Percentiles rank a stretch among this genome's conserved stretches.
These are phyloP conservation scores for Meganola albula DNA, from an alignment of 2,888 invertebrate species.

Conservation along the genomic window DNA sequence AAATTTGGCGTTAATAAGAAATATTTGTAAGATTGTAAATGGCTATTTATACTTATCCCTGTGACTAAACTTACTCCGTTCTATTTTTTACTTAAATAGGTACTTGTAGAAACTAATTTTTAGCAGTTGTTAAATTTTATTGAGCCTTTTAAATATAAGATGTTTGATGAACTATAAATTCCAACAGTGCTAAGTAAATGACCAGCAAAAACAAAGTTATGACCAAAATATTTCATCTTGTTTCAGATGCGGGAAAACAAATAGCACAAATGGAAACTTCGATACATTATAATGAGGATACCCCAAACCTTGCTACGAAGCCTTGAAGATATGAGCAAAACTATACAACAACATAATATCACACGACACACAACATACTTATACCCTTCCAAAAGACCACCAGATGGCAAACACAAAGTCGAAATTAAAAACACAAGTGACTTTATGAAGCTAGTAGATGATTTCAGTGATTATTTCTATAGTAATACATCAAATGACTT, in stretches of 20 bases:
- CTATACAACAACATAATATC: slow-evolving; percentile 21
- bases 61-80: no score
- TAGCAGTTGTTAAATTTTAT: no score
- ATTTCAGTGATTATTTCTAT: slow-evolving; percentile 87
- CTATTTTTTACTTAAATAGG: no score
- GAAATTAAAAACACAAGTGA: slow-evolving; percentile 41
- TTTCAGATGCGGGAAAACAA: slow-evolving; percentile 30
- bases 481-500: slow-evolving; percentile 78
- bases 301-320: slow-evolving; percentile 14
- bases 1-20: background rate
- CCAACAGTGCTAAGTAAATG: no score
- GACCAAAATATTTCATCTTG: slow-evolving; percentile 16
- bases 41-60: background rate
- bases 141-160: no score
- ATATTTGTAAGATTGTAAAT: background rate
- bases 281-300: slow-evolving; percentile 19
- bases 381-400: slow-evolving; percentile 30
- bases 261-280: slow-evolving; percentile 22
- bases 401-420: no score
- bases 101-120: no score
- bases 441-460: slow-evolving; percentile 83
- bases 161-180: no score
- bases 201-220: no score
- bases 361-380: slow-evolving; percentile 27
- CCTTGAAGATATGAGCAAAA: slow-evolving; percentile 26